Conservation (phyloP, 2,797 vertebrate genomes). For the Sebastes minor region DNA sequence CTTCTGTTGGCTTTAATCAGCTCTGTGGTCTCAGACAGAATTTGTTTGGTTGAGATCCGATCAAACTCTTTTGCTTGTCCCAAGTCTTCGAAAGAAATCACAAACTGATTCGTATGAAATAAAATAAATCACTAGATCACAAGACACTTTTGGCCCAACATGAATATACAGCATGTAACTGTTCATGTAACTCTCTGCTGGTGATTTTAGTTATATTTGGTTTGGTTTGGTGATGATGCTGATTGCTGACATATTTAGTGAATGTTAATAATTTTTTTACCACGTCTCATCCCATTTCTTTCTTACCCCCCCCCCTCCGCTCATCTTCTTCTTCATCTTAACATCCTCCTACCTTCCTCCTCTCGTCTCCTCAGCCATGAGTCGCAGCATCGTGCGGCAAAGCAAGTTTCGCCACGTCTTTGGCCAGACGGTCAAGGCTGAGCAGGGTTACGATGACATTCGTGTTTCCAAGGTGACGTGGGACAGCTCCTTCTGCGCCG, state of each 20-base stretch:
- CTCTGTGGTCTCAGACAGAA: not conserved
- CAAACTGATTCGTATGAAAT: not conserved
- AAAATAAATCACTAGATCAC: not conserved
- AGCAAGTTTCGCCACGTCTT: slow-evolving; percentile 99
- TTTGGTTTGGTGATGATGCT: not conserved
- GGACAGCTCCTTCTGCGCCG: slow-evolving; percentile 97
- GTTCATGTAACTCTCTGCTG: not conserved
- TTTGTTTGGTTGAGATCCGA: not conserved
- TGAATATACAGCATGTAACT: not conserved
- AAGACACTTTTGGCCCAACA: not conserved
- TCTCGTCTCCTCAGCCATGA: slow-evolving; percentile 85
- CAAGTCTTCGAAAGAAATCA: not conserved
- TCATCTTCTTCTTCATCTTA: not conserved
- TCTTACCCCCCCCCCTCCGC: not conserved
- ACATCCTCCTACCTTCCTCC: not conserved
- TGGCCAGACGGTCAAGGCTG: slow-evolving; percentile 93
- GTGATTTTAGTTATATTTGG: not conserved
- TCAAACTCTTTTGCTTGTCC: not conserved
- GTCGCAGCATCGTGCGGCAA: slow-evolving; percentile 97
- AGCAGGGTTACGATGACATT: slow-evolving; percentile 97
- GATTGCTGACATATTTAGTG: not conserved
- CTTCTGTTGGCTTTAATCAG: not conserved
- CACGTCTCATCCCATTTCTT: not conserved
- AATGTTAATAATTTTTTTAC: not conserved
- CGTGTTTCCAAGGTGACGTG: slow-evolving; percentile 98